These are phyloP conservation scores for Hipposideros armiger DNA, from an alignment of 2,113 vertebrate genomes.

Conservation along the genomic window DNA sequence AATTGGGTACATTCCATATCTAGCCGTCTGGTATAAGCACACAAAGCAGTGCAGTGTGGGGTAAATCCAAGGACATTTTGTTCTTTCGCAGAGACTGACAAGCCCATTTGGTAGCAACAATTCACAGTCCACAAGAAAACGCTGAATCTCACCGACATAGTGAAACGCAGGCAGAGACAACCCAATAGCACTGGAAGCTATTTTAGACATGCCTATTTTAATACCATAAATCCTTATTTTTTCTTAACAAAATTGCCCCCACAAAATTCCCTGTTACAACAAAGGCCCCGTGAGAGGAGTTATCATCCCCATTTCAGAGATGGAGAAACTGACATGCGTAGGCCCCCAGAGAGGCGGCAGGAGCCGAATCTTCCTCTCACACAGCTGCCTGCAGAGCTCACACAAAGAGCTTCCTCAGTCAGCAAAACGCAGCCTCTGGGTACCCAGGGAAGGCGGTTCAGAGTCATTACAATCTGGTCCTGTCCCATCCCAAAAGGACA, in stretches of 20 bases:
- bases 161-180: slow-evolving; percentile 75
- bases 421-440: slow-evolving; percentile 62
- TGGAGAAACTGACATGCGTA: not conserved
- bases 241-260: slow-evolving; percentile 41
- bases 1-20: not conserved
- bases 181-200: slow-evolving; percentile 67
- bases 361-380: not conserved
- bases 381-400: not conserved
- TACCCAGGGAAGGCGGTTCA: slow-evolving; percentile 18
- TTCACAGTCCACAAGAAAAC: slow-evolving; percentile 75
- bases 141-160: slow-evolving; percentile 82
- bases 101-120: slow-evolving; percentile 61
- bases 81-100: slow-evolving; percentile 66
- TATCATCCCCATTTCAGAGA: slow-evolving; percentile 65
- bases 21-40: not conserved
- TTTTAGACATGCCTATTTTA: slow-evolving; percentile 67
- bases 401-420: not conserved
- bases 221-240: slow-evolving; percentile 61
- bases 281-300: not conserved
- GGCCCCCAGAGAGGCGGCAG: rapidly evolving
- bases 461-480: not conserved
- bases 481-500: slow-evolving; percentile 57
- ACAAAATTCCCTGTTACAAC: slow-evolving; percentile 7
- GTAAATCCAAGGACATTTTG: slow-evolving; percentile 60
- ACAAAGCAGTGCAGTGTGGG: not conserved